These are phyloP conservation scores for Yasuhikotakia modesta DNA, from an alignment of 2,797 vertebrate species.

Conservation along the genomic window DNA sequence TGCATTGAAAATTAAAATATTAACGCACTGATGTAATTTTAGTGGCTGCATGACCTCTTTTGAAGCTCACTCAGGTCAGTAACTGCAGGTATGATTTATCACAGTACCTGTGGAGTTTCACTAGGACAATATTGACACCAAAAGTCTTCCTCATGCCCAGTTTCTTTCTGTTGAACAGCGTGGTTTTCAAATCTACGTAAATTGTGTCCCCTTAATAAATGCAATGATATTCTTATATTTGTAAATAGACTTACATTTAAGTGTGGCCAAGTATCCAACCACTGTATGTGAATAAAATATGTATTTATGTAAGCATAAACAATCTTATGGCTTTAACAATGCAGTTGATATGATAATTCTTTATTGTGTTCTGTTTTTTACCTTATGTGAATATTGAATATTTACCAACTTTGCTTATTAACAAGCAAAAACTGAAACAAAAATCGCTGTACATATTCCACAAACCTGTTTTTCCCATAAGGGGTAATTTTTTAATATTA, in stretches of 20 bases:
- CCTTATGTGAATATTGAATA: neutral
- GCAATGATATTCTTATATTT: neutral
- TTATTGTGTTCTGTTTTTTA: neutral
- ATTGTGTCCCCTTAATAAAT: neutral
- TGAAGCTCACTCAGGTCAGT: neutral
- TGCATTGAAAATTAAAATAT: neutral
- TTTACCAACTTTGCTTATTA: neutral
- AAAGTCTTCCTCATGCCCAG: neutral
- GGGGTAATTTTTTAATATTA: constrained; percentile 14
- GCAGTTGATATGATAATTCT: neutral
- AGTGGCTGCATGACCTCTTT: neutral
- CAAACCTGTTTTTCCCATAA: constrained; percentile 21
- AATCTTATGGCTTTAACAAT: neutral
- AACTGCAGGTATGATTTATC: neutral
- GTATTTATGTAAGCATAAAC: neutral
- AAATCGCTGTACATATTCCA: neutral
- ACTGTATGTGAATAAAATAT: neutral
- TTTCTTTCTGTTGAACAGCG: neutral
- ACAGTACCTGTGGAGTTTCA: neutral
- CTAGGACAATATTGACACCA: neutral
- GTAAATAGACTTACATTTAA: neutral
- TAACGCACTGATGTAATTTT: neutral
- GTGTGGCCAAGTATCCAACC: neutral
- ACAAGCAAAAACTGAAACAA: constrained; percentile 25
- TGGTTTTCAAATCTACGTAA: neutral